phyloP scores from a whole-genome alignment of 1,140 invertebrate genomes.

The Philaenus spumarius region DNA sequence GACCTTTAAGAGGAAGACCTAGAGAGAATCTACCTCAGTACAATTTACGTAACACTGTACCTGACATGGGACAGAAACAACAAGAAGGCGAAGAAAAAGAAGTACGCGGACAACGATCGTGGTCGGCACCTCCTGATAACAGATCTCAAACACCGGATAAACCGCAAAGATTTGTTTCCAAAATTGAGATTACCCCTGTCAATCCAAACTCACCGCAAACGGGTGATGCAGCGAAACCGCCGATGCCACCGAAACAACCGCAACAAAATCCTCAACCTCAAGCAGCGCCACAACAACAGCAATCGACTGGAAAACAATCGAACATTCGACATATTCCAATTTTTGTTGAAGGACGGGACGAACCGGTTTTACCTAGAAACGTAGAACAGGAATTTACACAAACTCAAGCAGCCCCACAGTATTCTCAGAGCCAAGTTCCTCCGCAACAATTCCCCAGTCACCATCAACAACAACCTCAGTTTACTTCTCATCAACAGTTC shows the following conservation, averaged over 20 bases:
- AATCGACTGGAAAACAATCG: conserved; percentile 31
- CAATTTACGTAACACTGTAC: conserved; percentile 62
- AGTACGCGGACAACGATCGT: conserved; percentile 51
- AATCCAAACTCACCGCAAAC: conserved; percentile 23
- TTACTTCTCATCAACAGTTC: conserved; percentile 35
- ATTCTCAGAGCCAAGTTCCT: conserved; percentile 27
- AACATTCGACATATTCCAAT: conserved; percentile 78
- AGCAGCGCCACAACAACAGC: conserved; percentile 29
- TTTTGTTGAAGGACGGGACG: conserved; percentile 72
- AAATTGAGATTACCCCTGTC: conserved; percentile 48
- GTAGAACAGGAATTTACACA: conserved; percentile 17
- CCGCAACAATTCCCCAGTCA: conserved; percentile 30
- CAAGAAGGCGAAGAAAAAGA: conserved; percentile 39
- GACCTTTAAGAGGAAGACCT: not conserved
- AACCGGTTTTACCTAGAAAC: conserved; percentile 28
- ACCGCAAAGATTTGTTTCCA: conserved; percentile 43
- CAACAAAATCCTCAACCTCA: conserved; percentile 30
- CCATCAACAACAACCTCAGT: conserved; percentile 37
- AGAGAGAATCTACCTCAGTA: conserved; percentile 51
- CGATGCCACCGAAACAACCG: conserved; percentile 26
- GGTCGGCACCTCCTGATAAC: conserved; percentile 58
- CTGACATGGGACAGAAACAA: conserved; percentile 51
- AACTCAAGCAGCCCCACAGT: conserved; percentile 17
- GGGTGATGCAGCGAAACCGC: conserved; percentile 20
- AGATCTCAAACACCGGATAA: conserved; percentile 37